Evolutionary conservation across 2,797 vertebrate genomes (phyloP), one percentile per base, ranked within the genome.

Genomic region (Emydoidea blandingii): DNA sequence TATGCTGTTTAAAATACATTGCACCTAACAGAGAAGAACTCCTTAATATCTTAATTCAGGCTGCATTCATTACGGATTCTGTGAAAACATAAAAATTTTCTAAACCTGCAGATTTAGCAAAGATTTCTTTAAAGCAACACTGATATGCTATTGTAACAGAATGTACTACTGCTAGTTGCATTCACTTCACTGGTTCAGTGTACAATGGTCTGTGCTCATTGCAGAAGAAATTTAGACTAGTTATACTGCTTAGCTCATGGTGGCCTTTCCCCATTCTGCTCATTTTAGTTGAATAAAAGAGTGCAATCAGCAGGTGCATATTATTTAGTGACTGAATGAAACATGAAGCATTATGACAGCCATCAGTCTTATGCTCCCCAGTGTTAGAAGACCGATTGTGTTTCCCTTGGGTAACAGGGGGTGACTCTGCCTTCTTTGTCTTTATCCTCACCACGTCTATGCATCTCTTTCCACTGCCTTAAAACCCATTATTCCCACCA

Each of bases 21-120:
- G 34, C 34, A 62, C 80, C 49, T 83, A 90, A 65, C 27, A 89
- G 5, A 91, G 6, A 68, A 37, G 16, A 94, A 79, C 8, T 93
- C 79, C 57, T 44, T 83, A 37, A 37, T 16, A 44, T 50, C 27
- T 62, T 52, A 91, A 10, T 83, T 93, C 0, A 4, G 52, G 8
- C 91, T 74, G n/a, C 84, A 89, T 88, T 94, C 94, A 86, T 92
- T 86, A 31, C 6, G 50, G 78, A 81, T 89, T 88, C 87, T 52
- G 5, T 34, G 84, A 95, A 96, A 92, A 6, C 2, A 94, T 19
- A 62, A 49, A 72, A 94, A 91, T 90, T 25, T 79, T 88, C 62
- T 85, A 83, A 90, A 89, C 19, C 93, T 89, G 72, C 76, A 27
- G 81, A n/a, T 25, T 87, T 85, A 83, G 79, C 76, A 81, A 88